Conservation (phyloP, 2,888 invertebrate species). For the Notodonta dromedarius region DNA sequence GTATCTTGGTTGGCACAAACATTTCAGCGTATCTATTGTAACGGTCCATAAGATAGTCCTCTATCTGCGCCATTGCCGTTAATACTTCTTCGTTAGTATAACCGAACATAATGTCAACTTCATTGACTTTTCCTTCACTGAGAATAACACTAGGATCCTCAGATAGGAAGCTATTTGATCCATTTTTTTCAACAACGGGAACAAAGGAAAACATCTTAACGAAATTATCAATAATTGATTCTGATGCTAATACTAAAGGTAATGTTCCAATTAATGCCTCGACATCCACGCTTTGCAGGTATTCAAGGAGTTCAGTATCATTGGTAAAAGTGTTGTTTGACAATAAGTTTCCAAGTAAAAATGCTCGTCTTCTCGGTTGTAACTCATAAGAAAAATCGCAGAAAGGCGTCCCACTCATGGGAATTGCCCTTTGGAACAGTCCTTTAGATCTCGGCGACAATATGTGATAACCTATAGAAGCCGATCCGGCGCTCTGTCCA, state of each 20-base stretch:
- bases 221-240: conserved; percentile 20
- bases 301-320: conserved; percentile 35
- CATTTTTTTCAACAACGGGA: conserved; percentile 46
- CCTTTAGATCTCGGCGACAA: conserved; percentile 62
- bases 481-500: conserved; percentile 59
- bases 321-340: conserved; percentile 26
- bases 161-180: conserved; percentile 36
- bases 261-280: conserved; percentile 33
- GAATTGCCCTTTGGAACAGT: conserved; percentile 55
- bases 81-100: conserved; percentile 86
- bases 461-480: conserved; percentile 46
- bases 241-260: conserved; percentile 25
- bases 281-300: conserved; percentile 38
- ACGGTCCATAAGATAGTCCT: conserved; percentile 16
- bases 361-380: conserved; percentile 33
- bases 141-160: conserved; percentile 30
- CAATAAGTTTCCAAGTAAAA: conserved; percentile 33
- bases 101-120: conserved; percentile 87
- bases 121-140: conserved; percentile 61
- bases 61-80: conserved; percentile 8
- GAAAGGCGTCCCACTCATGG: conserved; percentile 17
- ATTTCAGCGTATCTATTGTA: conserved; percentile 38
- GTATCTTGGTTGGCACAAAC: conserved; percentile 42
- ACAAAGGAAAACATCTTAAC: conserved; percentile 33
- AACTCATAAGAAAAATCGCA: conserved; percentile 39